Base-by-base conservation (phyloP, 2,797 vertebrate genomes). In the Thunnus albacares region DNA sequence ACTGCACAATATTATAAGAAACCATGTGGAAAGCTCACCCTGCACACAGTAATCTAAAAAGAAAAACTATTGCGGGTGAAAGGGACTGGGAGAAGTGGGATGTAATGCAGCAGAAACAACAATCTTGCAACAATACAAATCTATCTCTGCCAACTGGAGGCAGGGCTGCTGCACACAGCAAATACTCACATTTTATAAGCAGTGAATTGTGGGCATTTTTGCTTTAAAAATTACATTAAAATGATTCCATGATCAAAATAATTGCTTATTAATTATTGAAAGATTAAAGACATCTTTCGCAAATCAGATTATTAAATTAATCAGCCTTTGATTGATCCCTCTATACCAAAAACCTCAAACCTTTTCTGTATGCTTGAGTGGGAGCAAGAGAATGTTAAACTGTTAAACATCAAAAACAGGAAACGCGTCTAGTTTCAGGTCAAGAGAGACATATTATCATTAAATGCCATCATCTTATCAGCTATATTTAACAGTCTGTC, bases 391-490 rank as follows among this genome's bases (percentile, higher is more conserved):
- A 20, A 35, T 3, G 1, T 7, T 17, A 2, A 47, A 7, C 8
- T 47, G 18, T 66, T 58, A 57, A 58, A 61, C 5, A 26, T 65
- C 20, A 26, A 41, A 59, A 73, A 85, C 66, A 80, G 77, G 80
- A 88, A 90, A 60, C n/a, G 0, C 11, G 3, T 13, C 7, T 22
- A 26, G 24, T 75, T 68, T 61, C 45, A 61, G 59, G n/a, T n/a
- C 2, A 17, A 51, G 28, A 26, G 20, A 81, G 10, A 45, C 28
- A 56, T 47, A 41, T 8, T 4, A 6, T 57, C 14, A 59, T 77
- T n/a, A 79, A 77, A 80, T 62, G 75, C 53, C 65, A 55, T 17
- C 63, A 62, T 79, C 63, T 81, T 69, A 62, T 79, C 65, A 51
- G 56, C 18, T 12, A n/a, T 1, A 4, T 9, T 17, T 12, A 64